Base-by-base conservation (phyloP, 37 sponge, comb jelly and placozoan species). In the Spongilla lacustris region DNA sequence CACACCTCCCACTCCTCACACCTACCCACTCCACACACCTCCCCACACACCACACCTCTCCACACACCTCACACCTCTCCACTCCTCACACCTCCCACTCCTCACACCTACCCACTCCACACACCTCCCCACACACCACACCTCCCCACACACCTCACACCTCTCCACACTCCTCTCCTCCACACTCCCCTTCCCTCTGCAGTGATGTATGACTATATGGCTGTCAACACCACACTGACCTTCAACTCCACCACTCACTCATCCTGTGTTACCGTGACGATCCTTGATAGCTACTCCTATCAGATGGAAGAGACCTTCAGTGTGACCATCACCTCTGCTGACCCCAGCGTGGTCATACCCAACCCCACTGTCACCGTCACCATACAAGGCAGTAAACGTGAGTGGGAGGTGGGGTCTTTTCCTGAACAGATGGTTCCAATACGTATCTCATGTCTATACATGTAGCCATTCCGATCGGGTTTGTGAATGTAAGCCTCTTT, bases 271-370 rank as follows among this genome's bases (percentile, higher is more conserved):
- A 41, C 41, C 0, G 29, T 85, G 9, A 69, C 76, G 6, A 68
- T 85, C 78, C 32, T 27, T 17, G 86, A 77, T 35, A 73, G 78
- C 71, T 27, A 41, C 26, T 0, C 78, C 22, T 38, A 68, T 26
- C 79, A 85, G 50, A 41, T 32, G 50, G 50, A 77, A 4, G 86
- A 85, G 37, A 48, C 66, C 11, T 77, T 85, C 71, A 77, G 24
- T 11, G 79, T 85, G 28, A 23, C 34, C 22, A 36, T 76, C 33
- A 25, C 35, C 4, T 50, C 78, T 31, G 71, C 79, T n/a, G 68
- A 30, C 66, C 13, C 27, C 12, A 34, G 17, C 11, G 33, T 58
- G 58, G 58, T 14, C 14, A 58, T 58, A 10, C 4, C 58, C 58
- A 58, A 8, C 4, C 58, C 58, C 58, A 58, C 58, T 58, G 19